Conservation (phyloP, 2,888 invertebrate genomes). For the Athalia circularis region DNA sequence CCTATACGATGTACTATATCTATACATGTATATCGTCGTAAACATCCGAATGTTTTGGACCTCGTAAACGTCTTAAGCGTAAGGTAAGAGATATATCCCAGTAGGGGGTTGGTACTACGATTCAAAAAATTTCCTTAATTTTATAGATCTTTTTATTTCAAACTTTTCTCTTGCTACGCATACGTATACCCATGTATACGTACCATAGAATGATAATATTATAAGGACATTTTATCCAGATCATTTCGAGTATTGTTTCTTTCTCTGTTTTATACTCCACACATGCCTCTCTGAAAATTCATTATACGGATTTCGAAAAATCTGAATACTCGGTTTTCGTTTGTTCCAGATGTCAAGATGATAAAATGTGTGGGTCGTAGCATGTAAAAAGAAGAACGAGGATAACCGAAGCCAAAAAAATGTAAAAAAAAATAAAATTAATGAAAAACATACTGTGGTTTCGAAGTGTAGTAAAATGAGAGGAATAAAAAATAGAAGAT, state of each 20-base stretch:
- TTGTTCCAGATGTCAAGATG: no score
- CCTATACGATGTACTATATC: neutral
- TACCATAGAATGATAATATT: neutral
- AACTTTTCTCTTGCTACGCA: neutral
- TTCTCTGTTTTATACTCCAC: neutral
- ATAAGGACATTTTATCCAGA: neutral
- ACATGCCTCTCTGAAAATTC: neutral
- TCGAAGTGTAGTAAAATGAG: no score
- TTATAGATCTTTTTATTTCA: neutral
- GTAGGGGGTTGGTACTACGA: slow-evolving; percentile 14
- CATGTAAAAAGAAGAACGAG: no score
- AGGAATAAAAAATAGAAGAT: no score
- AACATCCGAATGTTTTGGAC: slow-evolving; percentile 24
- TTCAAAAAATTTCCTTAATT: neutral
- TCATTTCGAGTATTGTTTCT: neutral
- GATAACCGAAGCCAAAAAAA: no score
- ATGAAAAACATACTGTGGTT: no score
- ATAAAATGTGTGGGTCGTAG: no score
- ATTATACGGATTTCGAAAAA: no score
- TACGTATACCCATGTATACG: neutral
- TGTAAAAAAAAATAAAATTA: no score
- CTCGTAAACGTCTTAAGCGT: slow-evolving; percentile 41
- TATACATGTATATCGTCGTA: slow-evolving; percentile 4
- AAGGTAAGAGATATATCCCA: neutral
- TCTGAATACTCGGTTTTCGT: no score